A percentile compares a stretch with the other conserved stretches of the same genome.
phyloP scores from a whole-genome alignment of 1,140 invertebrate genomes.

The Euwallacea similis region DNA sequence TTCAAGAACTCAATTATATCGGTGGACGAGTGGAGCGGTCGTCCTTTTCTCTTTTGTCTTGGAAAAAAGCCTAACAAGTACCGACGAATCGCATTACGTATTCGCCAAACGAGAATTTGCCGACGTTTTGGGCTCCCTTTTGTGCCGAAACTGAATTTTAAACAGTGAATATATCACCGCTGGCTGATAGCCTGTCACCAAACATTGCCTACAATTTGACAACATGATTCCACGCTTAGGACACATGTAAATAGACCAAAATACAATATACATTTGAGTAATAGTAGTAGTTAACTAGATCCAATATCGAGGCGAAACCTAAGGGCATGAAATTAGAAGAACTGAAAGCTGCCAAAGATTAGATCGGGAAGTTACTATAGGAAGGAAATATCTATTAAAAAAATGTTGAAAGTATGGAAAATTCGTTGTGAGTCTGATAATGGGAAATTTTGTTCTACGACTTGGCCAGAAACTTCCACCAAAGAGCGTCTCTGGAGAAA shows the following conservation, averaged over 20 bases:
- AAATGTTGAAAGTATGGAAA: too few relatives aligned
- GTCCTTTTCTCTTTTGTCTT: conserved; percentile 9
- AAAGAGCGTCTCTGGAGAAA: too few relatives aligned
- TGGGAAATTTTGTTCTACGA: too few relatives aligned
- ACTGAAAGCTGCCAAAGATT: too few relatives aligned
- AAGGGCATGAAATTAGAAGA: too few relatives aligned
- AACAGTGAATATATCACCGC: conserved; percentile 46
- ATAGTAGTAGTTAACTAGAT: too few relatives aligned
- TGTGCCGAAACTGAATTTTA: conserved; percentile 46
- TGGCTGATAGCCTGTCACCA: conserved; percentile 43
- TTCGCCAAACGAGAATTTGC: conserved; percentile 40
- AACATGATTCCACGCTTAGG: conserved; percentile 43
- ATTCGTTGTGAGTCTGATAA: too few relatives aligned
- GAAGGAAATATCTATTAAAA: too few relatives aligned
- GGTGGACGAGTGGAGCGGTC: conserved; percentile 9
- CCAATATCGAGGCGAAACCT: too few relatives aligned
- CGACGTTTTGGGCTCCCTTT: conserved; percentile 38
- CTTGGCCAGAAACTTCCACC: too few relatives aligned
- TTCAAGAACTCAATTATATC: conserved; percentile 31
- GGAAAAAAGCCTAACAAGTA: conserved; percentile 25
- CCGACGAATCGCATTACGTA: conserved; percentile 35
- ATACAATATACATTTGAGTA: too few relatives aligned
- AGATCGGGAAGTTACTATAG: too few relatives aligned
- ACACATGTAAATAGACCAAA: conserved; percentile 33
- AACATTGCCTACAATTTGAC: conserved; percentile 45